Percentiles rank a stretch among this genome's conserved stretches.
phyloP scores from a whole-genome alignment of 2,113 vertebrate species.

The Ibidorhyncha struthersii region DNA sequence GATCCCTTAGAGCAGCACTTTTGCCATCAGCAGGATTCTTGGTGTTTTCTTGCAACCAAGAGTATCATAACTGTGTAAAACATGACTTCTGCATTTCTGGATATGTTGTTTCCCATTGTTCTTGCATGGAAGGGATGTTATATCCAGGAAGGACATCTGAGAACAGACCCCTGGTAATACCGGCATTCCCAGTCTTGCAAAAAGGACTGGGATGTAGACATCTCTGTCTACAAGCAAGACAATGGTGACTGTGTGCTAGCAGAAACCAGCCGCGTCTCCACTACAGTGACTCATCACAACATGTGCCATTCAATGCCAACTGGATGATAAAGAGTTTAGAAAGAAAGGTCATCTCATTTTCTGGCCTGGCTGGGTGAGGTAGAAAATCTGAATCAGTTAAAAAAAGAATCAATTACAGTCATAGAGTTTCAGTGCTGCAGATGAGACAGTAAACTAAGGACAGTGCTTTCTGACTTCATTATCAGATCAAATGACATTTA shows the following conservation, averaged over 20 bases:
- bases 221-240: neutral
- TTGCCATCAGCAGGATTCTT: neutral
- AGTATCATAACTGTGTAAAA: neutral
- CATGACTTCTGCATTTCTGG: neutral
- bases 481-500: neutral
- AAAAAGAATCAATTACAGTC: neutral
- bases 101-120: neutral
- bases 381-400: neutral
- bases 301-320: rapidly evolving
- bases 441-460: neutral
- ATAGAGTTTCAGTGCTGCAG: neutral
- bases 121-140: neutral
- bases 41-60: neutral
- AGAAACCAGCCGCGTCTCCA: neutral
- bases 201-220: neutral
- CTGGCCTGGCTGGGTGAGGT: neutral
- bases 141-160: neutral
- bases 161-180: neutral
- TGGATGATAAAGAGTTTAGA: neutral
- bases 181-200: neutral
- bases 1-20: neutral
- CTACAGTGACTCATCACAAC: neutral
- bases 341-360: neutral
- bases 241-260: neutral
- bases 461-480: neutral